Evolutionary conservation across 2,888 invertebrate species (phyloP).

Genomic region (Hyalella azteca): DNA sequence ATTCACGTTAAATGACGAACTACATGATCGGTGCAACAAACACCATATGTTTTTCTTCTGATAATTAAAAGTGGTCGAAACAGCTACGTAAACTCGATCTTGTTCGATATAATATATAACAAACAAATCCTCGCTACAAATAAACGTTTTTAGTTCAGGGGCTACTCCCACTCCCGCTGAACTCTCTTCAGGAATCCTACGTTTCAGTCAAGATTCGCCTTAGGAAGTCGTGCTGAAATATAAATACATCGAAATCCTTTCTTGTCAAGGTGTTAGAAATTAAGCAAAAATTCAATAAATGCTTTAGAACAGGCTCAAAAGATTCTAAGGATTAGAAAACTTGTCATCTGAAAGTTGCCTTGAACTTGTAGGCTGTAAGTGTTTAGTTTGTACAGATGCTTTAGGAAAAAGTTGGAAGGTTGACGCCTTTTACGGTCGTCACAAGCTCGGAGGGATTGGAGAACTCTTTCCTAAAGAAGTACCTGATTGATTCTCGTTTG

Average conservation of each 20-base stretch:
- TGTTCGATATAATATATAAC: no score
- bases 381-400: constrained; percentile 15
- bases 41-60: no score
- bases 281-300: not conserved
- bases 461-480: not conserved
- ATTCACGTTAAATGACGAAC: no score
- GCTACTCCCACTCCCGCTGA: no score
- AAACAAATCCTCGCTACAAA: no score
- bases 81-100: no score
- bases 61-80: no score
- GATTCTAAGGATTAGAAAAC: not conserved
- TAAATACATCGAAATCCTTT: not conserved
- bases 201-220: no score
- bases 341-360: not conserved
- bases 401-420: not conserved
- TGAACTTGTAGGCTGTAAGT: constrained; percentile 27
- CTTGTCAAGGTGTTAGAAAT: not conserved
- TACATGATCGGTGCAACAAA: no score
- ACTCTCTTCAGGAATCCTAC: no score
- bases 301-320: not conserved
- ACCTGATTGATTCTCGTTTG: not conserved
- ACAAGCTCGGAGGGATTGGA: not conserved
- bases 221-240: not conserved
- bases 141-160: no score
- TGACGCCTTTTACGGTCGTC: not conserved